Percentiles rank a stretch among this genome's conserved stretches.
Evolutionary conservation across 2,888 invertebrate genomes (phyloP).

Genomic region (Rapana venosa): DNA sequence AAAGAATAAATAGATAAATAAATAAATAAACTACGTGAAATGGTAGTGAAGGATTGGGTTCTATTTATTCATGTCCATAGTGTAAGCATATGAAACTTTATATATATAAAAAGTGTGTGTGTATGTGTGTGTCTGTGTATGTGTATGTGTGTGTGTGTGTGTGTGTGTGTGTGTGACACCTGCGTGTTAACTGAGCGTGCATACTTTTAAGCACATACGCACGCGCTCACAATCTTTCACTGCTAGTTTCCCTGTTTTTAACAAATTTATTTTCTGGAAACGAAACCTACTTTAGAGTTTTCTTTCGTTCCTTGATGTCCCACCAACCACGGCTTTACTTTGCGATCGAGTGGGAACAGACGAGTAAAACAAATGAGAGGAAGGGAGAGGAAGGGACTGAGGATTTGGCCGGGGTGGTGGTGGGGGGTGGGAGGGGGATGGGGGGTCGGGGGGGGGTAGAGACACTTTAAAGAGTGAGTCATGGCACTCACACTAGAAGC

Average conservation of each 20-base stretch:
- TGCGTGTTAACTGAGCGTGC: background rate
- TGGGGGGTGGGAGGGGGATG: background rate
- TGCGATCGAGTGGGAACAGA: background rate
- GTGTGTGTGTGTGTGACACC: background rate
- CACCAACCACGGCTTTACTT: background rate
- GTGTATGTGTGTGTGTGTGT: background rate
- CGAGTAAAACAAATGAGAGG: background rate
- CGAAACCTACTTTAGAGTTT: too few relatives aligned
- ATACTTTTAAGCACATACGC: background rate
- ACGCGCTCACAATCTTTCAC: background rate
- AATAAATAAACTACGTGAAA: too few relatives aligned
- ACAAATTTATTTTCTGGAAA: background rate
- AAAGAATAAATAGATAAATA: too few relatives aligned
- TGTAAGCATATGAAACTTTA: too few relatives aligned
- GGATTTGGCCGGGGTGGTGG: background rate
- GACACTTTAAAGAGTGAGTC: background rate
- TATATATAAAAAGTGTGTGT: too few relatives aligned
- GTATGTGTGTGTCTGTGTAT: background rate
- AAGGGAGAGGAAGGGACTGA: background rate
- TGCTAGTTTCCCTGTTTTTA: background rate
- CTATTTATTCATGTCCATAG: too few relatives aligned
- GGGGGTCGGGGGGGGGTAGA: background rate
- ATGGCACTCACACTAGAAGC: constrained; percentile 7
- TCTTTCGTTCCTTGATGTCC: background rate
- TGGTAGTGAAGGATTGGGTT: too few relatives aligned